These are phyloP conservation scores for Cygnus buccinator DNA, from an alignment of 2,113 vertebrate species.

Conservation along the genomic window DNA sequence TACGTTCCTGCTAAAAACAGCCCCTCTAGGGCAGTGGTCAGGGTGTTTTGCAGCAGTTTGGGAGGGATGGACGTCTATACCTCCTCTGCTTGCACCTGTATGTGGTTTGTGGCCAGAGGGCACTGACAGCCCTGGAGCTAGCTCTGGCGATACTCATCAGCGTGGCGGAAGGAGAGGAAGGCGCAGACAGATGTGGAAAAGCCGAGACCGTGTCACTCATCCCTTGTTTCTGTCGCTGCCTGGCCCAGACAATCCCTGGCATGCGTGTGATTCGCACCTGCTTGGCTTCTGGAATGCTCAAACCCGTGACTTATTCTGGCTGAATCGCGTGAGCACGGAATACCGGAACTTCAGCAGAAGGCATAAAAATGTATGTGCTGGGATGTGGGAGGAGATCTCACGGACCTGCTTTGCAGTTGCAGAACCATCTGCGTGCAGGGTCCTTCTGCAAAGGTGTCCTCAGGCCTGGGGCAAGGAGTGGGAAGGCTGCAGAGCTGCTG, in stretches of 20 bases:
- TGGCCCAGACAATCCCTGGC: not conserved
- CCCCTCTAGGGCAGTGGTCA: not conserved
- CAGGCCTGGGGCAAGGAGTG: not conserved
- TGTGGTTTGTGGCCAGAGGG: not conserved
- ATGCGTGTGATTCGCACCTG: not conserved
- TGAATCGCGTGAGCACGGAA: not conserved
- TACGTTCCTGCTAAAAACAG: not conserved
- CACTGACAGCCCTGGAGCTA: not conserved
- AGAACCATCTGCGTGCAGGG: not conserved
- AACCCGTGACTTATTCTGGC: not conserved
- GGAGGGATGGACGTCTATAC: not conserved
- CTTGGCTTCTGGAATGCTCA: not conserved
- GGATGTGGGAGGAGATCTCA: no score
- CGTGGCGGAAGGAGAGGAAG: no score
- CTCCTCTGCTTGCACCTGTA: not conserved
- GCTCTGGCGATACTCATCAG: not conserved
- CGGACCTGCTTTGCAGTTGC: not conserved
- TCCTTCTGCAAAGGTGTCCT: not conserved
- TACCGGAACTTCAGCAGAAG: not conserved
- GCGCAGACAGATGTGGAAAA: not conserved
- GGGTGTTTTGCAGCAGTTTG: not conserved
- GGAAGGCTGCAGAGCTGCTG: not conserved
- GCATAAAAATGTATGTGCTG: not conserved
- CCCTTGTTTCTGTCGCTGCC: not conserved
- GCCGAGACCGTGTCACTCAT: not conserved